Conservation (phyloP, 1,140 invertebrate species). For the Microvelia longipes region DNA sequence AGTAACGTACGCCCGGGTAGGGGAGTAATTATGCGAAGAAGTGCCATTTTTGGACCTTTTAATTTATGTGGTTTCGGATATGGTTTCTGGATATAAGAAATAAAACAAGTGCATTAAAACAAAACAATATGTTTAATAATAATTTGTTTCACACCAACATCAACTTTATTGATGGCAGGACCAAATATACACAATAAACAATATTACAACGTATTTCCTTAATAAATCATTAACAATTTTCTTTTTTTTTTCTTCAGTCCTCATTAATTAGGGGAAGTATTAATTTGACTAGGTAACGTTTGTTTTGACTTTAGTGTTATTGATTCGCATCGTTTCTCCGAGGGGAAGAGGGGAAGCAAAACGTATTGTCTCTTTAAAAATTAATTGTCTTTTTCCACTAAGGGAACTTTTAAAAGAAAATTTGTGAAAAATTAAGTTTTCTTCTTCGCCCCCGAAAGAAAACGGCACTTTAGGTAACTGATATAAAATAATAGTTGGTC, state of each 20-base stretch:
- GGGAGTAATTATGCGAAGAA: too few species aligned
- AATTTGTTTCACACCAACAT: neutral
- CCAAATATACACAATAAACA: neutral
- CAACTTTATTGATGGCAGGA: neutral
- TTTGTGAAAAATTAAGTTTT: too few species aligned
- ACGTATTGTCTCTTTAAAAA: neutral
- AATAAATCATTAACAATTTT: too few species aligned
- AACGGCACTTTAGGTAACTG: neutral
- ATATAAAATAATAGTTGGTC: neutral
- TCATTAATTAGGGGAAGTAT: neutral
- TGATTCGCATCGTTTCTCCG: neutral
- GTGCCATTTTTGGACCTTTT: too few species aligned
- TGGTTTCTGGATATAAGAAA: too few species aligned
- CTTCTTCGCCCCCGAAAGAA: neutral
- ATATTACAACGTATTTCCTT: neutral
- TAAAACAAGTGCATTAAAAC: neutral
- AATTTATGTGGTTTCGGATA: too few species aligned
- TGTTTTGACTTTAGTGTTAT: too few species aligned
- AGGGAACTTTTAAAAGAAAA: neutral
- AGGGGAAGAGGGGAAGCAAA: neutral
- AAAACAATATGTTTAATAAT: too few species aligned
- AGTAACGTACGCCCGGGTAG: too few species aligned
- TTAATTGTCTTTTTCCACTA: neutral
- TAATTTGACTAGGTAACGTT: neutral
- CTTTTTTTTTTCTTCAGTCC: neutral